A percentile compares a stretch with the other conserved stretches of the same genome.
Conservation (phyloP, 2,797 vertebrate species). For the Microctenopoma stevenorrisi region DNA sequence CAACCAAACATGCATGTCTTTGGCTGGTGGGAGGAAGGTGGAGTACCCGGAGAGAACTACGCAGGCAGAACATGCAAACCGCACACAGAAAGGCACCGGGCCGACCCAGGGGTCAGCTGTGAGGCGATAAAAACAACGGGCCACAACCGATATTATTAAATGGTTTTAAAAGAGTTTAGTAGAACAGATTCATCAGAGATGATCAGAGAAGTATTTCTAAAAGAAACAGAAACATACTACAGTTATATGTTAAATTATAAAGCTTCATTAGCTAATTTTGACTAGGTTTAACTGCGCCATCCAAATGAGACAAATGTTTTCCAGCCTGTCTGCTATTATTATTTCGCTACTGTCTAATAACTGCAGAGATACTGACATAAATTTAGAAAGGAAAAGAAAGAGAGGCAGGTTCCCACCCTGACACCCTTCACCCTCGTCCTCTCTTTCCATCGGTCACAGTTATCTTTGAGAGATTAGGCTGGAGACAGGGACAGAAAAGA, state of each 20-base stretch:
- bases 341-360: constrained; percentile 8
- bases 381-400: constrained; percentile 30
- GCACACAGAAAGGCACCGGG: no score
- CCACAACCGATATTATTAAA: no score
- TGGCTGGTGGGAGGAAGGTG: no score
- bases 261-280: background rate
- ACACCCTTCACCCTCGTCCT: constrained; percentile 32
- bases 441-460: constrained; percentile 65
- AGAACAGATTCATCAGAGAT: background rate
- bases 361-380: constrained; percentile 15
- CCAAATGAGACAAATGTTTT: background rate
- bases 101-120: no score
- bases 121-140: no score
- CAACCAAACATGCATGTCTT: no score
- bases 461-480: constrained; percentile 75
- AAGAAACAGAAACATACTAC: background rate
- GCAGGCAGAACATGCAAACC: no score
- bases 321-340: background rate
- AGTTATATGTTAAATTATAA: background rate
- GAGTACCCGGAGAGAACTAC: no score
- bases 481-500: constrained; percentile 65
- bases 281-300: background rate
- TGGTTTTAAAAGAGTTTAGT: no score
- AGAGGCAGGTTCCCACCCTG: constrained; percentile 40
- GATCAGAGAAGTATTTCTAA: background rate